Evolutionary conservation across 2,113 vertebrate species (phyloP).

Genomic region (Stigmatopora argus): DNA sequence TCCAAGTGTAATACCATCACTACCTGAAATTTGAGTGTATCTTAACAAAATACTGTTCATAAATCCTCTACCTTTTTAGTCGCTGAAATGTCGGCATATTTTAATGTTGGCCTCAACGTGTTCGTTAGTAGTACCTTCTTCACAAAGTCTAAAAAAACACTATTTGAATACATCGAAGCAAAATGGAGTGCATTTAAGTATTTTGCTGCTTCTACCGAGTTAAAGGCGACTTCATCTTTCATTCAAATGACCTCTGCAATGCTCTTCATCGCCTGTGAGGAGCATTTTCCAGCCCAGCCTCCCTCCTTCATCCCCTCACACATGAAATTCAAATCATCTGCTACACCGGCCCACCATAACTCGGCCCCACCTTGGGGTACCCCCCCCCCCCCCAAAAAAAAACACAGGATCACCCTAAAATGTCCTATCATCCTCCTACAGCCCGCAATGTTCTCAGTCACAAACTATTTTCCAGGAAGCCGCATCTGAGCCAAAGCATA

Average conservation of each 20-base stretch:
- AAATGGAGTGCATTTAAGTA: background rate
- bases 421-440: constrained; percentile 29
- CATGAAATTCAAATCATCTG: constrained; percentile 42
- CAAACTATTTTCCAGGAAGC: background rate
- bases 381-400: constrained; percentile 44
- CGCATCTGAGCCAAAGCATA: background rate
- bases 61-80: no score
- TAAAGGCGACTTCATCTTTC: background rate
- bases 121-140: no score
- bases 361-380: constrained; percentile 47
- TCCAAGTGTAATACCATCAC: no score
- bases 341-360: constrained; percentile 13
- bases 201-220: background rate
- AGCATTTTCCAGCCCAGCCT: constrained; percentile 15
- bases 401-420: constrained; percentile 48
- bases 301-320: constrained; percentile 16
- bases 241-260: constrained; percentile 35
- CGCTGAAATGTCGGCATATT: no score
- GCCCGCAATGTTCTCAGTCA: background rate
- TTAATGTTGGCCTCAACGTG: no score
- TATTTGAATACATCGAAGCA: background rate
- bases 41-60: no score
- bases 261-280: constrained; percentile 6
- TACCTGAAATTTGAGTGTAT: no score
- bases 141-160: no score